Evolutionary conservation across 2,888 invertebrate genomes (phyloP), one percentile per base, ranked within the genome.

Genomic region (Nysson spinosus): DNA sequence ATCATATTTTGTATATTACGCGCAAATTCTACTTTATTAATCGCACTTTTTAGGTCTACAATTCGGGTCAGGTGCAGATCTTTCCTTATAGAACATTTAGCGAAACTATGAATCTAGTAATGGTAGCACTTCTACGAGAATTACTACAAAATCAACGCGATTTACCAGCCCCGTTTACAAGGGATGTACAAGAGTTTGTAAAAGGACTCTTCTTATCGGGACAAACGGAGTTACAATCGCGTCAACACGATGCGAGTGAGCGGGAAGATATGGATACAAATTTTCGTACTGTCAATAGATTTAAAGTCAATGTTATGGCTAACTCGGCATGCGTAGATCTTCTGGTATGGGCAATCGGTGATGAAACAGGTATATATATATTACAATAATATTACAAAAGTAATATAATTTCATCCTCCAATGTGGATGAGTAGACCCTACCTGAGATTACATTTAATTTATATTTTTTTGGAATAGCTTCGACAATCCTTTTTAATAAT

Each of bases 241-340:
- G 94, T 19, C 94, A 96, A 78, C 95, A 95, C 80, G 95, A 96
- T 82, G 92, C 93, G 0, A 95, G 95, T 19, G 96, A 96, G 82
- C 90, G 92, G 22, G 95, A 96, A 82, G 94, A 95, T 74, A 89
- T 93, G 7, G 95, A 95, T 81, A 93, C 91, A 60, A 95, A 95
- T 86, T 93, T 89, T 79, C 92, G 93, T 1, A 92, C 94, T 0
- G 94, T 96, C 1, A 96, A 97, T 87, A 95, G 95, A 85, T 96
- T 96, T 85, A 96, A 96, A 89, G 93, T 97, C 28, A 97, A 97
- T 82, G 97, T 98, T 0, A 96, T 96, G 93, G 96, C 97, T 0
- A 98, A 98, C 88, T 97, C 98, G 0, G 97, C 97, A 0, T 99
- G 98, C 83, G 97, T 99, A 0, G 98, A 99, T 87, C 90, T 99